Percentiles rank a stretch among this genome's conserved stretches.
These are phyloP conservation scores for Talpa occidentalis DNA, from an alignment of 2,113 vertebrate species.

Conservation along the genomic window DNA sequence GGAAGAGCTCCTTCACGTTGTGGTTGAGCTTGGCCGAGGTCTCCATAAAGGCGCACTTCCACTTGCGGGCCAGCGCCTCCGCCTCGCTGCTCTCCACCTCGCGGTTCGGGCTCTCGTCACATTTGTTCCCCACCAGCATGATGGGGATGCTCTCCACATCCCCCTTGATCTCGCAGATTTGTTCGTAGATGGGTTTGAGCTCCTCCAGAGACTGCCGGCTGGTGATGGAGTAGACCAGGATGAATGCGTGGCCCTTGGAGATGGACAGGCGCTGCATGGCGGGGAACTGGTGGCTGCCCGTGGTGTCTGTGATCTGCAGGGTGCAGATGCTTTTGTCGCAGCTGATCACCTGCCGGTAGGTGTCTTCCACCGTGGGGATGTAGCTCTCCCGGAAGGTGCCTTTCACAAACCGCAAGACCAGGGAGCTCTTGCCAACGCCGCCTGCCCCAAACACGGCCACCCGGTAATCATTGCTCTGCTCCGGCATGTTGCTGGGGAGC, in stretches of 20 bases:
- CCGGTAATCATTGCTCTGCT: slow-evolving; percentile 91
- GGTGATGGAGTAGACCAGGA: slow-evolving; percentile 91
- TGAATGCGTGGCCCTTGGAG: slow-evolving; percentile 91
- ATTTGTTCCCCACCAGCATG: slow-evolving; percentile 92
- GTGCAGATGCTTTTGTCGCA: slow-evolving; percentile 93
- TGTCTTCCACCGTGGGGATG: slow-evolving; percentile 91
- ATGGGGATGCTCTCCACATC: slow-evolving; percentile 90
- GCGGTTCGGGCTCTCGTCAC: slow-evolving; percentile 88
- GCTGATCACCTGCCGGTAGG: slow-evolving; percentile 92
- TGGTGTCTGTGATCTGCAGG: slow-evolving; percentile 91
- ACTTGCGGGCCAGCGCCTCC: slow-evolving; percentile 88
- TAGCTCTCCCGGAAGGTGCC: slow-evolving; percentile 92
- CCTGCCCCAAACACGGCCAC: slow-evolving; percentile 91
- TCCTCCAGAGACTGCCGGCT: slow-evolving; percentile 91
- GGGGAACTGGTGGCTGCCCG: slow-evolving; percentile 91
- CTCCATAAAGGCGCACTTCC: slow-evolving; percentile 92
- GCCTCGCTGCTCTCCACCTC: slow-evolving; percentile 89
- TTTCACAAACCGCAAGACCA: slow-evolving; percentile 90
- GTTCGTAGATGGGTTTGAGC: slow-evolving; percentile 90
- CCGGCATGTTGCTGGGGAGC: slow-evolving; percentile 86
- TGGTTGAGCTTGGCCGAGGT: slow-evolving; percentile 91
- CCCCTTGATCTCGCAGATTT: slow-evolving; percentile 92
- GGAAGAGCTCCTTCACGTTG: slow-evolving; percentile 91
- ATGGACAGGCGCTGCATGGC: slow-evolving; percentile 92
- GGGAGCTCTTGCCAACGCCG: slow-evolving; percentile 91